Conservation (phyloP, 2,888 invertebrate species). For the Tiliacea citrago region DNA sequence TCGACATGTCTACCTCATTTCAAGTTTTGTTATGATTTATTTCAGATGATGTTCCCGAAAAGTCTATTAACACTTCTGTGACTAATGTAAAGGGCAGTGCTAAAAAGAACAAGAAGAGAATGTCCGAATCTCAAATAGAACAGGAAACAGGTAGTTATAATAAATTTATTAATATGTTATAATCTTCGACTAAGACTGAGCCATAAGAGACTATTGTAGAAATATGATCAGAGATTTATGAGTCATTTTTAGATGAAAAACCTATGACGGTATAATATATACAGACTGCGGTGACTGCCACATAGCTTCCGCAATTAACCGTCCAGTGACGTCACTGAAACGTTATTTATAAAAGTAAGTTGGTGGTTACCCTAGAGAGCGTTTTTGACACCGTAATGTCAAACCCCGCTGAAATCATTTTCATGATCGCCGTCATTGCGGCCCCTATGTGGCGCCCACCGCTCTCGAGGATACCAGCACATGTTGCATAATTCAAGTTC, state of each 20-base stretch:
- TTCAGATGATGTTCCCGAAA: slow-evolving; percentile 41
- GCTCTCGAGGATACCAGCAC: not conserved
- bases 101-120: slow-evolving; percentile 53
- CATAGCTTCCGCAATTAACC: not conserved
- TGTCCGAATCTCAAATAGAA: slow-evolving; percentile 38
- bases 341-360: not conserved
- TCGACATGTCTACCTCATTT: not conserved
- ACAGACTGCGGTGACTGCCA: not conserved
- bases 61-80: slow-evolving; percentile 30
- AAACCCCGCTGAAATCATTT: not conserved
- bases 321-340: not conserved
- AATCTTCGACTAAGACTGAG: not conserved
- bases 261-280: no score
- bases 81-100: slow-evolving; percentile 18
- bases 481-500: not conserved
- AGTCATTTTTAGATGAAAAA: no score
- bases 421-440: not conserved
- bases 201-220: no score
- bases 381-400: not conserved
- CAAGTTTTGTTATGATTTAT: not conserved
- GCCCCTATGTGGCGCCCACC: not conserved
- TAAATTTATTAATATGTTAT: not conserved
- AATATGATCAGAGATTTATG: no score
- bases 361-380: no score
- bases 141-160: slow-evolving; percentile 20